Percentiles rank a stretch among this genome's conserved stretches.
These are phyloP conservation scores for Drosophila nr. perissopoda DNA, from an alignment of 2,888 invertebrate genomes.

Conservation along the genomic window DNA sequence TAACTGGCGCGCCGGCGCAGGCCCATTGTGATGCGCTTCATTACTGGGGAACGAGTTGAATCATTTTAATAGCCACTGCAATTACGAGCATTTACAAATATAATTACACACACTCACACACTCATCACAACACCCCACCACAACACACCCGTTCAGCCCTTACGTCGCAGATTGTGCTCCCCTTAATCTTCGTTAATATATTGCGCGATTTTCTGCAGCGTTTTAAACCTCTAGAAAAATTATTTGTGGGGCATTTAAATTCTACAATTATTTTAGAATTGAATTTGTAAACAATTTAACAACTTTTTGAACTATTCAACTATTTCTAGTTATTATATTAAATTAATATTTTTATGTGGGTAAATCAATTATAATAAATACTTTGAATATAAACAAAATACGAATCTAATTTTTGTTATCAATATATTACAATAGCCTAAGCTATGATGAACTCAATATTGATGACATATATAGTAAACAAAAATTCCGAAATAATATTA, in stretches of 20 bases:
- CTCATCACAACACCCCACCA: neutral
- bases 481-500: neutral
- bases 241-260: constrained; percentile 1
- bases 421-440: too few species aligned
- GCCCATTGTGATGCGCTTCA: constrained; percentile 38
- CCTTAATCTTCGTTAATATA: constrained; percentile 24
- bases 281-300: neutral
- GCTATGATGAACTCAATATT: neutral
- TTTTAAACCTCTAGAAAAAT: constrained; percentile 28
- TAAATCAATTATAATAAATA: too few species aligned
- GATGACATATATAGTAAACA: neutral
- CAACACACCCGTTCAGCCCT: neutral
- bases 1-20: constrained; percentile 6
- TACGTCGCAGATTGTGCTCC: constrained; percentile 20
- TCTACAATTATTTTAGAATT: neutral
- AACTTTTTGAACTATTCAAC: neutral
- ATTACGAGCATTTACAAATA: constrained; percentile 47
- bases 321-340: neutral
- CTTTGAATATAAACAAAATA: too few species aligned
- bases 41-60: constrained; percentile 40
- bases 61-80: constrained; percentile 70
- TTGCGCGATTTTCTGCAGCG: constrained; percentile 25
- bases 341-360: neutral
- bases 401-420: too few species aligned
- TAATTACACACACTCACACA: constrained; percentile 18